These are phyloP conservation scores for Alloplasta piceator DNA, from an alignment of 2,888 invertebrate genomes.

Conservation along the genomic window DNA sequence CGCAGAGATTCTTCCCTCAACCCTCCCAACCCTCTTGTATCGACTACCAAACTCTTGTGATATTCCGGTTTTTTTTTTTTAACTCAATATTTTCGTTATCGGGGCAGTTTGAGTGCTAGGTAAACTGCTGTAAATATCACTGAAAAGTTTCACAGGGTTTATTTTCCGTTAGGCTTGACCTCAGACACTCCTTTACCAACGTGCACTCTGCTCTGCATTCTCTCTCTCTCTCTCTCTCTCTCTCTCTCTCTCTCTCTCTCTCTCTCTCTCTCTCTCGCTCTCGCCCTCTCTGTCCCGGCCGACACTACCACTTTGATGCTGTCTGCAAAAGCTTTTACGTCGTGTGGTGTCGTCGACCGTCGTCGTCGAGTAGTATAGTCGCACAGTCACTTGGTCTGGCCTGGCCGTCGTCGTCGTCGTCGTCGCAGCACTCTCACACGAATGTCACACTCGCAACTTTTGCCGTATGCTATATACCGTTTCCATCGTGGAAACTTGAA, in stretches of 20 bases:
- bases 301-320: conserved; percentile 47
- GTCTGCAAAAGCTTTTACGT: conserved; percentile 60
- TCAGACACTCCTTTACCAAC: conserved; percentile 29
- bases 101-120: no score
- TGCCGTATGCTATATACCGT: not conserved
- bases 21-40: no score
- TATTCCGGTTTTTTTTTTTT: no score
- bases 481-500: conserved; percentile 16
- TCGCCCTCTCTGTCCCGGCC: conserved; percentile 23
- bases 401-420: conserved; percentile 26
- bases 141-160: conserved; percentile 15
- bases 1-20: no score
- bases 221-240: not conserved
- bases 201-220: not conserved
- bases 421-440: conserved; percentile 26
- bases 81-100: no score
- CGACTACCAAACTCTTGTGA: no score
- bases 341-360: conserved; percentile 56
- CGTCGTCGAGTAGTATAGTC: conserved; percentile 53
- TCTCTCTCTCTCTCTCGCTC: not conserved
- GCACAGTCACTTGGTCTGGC: conserved; percentile 30
- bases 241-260: conserved; percentile 15
- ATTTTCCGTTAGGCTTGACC: conserved; percentile 45
- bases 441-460: not conserved
- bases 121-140: conserved; percentile 5